Percentiles rank a stretch among this genome's conserved stretches.
phyloP scores from a whole-genome alignment of 2,797 vertebrate genomes.

The Falco rusticolus region DNA sequence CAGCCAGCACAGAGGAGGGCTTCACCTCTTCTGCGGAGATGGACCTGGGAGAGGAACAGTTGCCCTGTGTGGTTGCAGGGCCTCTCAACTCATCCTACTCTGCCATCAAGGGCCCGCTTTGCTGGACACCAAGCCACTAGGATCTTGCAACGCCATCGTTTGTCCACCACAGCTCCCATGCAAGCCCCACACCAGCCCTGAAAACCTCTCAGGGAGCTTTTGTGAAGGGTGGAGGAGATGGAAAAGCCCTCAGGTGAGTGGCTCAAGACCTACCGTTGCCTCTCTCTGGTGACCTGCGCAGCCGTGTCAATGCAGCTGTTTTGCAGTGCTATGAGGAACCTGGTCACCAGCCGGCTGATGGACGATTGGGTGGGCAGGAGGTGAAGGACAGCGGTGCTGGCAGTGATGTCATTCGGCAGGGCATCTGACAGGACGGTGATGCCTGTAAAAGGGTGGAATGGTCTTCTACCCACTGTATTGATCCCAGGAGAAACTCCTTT shows the following conservation, averaged over 20 bases:
- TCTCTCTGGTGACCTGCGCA: neutral
- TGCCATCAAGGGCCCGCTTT: neutral
- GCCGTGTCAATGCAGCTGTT: neutral
- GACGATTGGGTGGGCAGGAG: constrained; percentile 10
- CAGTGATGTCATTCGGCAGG: neutral
- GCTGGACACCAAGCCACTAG: neutral
- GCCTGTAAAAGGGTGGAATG: neutral
- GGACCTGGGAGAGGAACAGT: neutral
- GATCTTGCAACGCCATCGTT: neutral
- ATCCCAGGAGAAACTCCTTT: neutral
- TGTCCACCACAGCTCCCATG: neutral
- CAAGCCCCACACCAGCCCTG: neutral
- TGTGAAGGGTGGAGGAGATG: neutral
- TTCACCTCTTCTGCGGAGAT: constrained; percentile 30
- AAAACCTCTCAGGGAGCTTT: neutral
- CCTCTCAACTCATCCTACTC: neutral
- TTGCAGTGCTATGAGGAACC: constrained; percentile 16
- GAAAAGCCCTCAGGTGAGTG: too few relatives aligned
- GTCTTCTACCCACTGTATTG: neutral
- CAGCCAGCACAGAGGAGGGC: neutral
- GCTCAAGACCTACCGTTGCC: neutral
- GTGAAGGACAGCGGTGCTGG: neutral
- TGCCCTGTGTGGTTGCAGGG: neutral
- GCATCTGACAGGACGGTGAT: neutral
- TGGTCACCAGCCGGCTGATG: neutral